These are phyloP conservation scores for Machimus atricapillus DNA, from an alignment of 2,888 invertebrate species.

Conservation along the genomic window DNA sequence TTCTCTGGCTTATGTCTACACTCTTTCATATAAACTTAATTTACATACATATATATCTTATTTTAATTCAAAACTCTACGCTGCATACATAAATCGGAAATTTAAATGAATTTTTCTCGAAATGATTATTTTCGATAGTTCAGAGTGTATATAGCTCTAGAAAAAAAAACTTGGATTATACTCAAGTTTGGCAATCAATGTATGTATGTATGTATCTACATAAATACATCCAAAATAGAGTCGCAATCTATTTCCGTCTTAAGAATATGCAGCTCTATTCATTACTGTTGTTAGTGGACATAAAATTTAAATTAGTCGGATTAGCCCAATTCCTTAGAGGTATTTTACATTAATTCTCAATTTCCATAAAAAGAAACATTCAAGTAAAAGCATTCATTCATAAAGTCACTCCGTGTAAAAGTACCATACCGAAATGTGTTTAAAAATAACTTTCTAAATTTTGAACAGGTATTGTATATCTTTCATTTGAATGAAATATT, in stretches of 20 bases:
- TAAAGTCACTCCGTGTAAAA: background rate
- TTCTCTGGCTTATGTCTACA: no score
- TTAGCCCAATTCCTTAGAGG: background rate
- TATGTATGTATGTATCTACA: background rate
- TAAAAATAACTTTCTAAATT: background rate
- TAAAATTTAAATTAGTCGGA: background rate
- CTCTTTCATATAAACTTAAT: no score
- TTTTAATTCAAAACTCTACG: no score
- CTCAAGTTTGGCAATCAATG: background rate
- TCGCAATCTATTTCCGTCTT: background rate
- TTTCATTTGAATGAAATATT: background rate
- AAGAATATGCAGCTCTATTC: background rate
- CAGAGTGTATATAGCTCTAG: background rate
- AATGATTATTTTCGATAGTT: background rate
- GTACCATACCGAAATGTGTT: background rate
- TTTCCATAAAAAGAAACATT: background rate
- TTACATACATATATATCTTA: no score
- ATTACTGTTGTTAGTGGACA: background rate
- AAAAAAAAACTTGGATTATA: background rate
- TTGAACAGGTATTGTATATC: background rate
- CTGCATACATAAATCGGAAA: no score
- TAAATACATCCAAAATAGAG: background rate
- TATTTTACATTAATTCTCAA: background rate
- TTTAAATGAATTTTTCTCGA: no score
- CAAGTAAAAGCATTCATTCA: background rate